Percentiles rank a stretch among this genome's conserved stretches.
phyloP scores from a whole-genome alignment of 2,797 vertebrate species.

The Cossypha caffra region DNA sequence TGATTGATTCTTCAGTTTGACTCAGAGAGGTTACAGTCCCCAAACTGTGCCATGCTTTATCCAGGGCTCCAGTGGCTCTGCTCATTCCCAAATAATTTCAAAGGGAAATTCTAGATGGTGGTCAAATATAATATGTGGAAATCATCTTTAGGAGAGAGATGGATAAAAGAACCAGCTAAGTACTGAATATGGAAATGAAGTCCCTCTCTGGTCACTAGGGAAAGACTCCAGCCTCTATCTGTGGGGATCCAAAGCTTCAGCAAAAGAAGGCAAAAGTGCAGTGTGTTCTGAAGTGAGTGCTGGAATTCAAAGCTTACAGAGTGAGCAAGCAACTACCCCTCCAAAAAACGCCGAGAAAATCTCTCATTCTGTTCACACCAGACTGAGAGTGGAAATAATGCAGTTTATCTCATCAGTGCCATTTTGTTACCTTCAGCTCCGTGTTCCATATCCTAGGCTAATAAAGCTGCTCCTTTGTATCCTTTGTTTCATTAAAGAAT shows the following conservation, averaged over 20 bases:
- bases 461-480: background rate
- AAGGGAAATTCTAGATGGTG: background rate
- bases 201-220: background rate
- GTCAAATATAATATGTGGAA: background rate
- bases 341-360: accelerated
- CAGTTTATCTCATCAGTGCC: background rate
- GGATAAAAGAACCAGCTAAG: background rate
- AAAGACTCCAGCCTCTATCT: background rate
- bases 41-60: background rate
- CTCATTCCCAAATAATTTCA: background rate
- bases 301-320: background rate
- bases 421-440: conserved; percentile 14
- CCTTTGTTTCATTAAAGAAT: background rate
- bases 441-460: background rate
- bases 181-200: background rate
- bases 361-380: background rate
- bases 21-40: background rate
- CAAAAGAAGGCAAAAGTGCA: background rate
- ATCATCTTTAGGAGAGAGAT: background rate
- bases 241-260: background rate
- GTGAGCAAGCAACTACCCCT: background rate
- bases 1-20: background rate
- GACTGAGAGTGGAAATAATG: conserved; percentile 32
- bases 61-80: background rate
- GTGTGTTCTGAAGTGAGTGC: background rate